Conservation (phyloP, 2,888 invertebrate species). For the Pocota personata region DNA sequence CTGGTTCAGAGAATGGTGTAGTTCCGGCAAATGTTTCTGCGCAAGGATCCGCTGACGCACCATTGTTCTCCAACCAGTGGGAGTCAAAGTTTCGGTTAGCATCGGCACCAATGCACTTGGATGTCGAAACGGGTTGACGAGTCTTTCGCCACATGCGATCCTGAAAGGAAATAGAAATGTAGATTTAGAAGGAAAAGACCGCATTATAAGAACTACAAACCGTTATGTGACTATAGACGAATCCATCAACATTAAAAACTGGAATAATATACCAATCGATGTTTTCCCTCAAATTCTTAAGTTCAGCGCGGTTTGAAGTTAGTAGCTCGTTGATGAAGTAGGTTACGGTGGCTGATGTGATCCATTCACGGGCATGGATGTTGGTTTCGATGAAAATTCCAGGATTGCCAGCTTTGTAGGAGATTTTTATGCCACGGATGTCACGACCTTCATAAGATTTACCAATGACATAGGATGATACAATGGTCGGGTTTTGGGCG, state of each 20-base stretch:
- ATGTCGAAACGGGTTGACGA: conserved; percentile 82
- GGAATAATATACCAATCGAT: conserved; percentile 91
- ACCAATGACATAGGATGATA: conserved; percentile 84
- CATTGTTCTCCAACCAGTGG: conserved; percentile 80
- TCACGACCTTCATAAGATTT: conserved; percentile 85
- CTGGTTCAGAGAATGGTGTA: conserved; percentile 85
- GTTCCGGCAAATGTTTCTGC: conserved; percentile 84
- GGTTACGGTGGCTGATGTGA: conserved; percentile 87
- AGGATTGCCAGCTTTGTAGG: conserved; percentile 82
- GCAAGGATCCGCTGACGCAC: conserved; percentile 83
- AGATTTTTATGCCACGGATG: conserved; percentile 85
- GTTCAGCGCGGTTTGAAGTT: conserved; percentile 84
- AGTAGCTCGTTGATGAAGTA: conserved; percentile 89
- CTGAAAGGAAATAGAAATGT: conserved; percentile 78
- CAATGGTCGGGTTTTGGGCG: conserved; percentile 82
- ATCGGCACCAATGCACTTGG: conserved; percentile 81
- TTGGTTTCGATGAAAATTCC: conserved; percentile 87
- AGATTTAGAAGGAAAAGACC: not conserved
- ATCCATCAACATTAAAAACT: conserved; percentile 90
- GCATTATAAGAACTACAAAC: conserved; percentile 82
- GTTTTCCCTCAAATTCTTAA: conserved; percentile 85
- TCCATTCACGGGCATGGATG: conserved; percentile 89
- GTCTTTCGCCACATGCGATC: conserved; percentile 88
- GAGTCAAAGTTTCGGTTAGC: conserved; percentile 81
- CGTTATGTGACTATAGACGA: conserved; percentile 85